Evolutionary conservation across 2,113 vertebrate species (phyloP).

Genomic region (Passer domesticus): DNA sequence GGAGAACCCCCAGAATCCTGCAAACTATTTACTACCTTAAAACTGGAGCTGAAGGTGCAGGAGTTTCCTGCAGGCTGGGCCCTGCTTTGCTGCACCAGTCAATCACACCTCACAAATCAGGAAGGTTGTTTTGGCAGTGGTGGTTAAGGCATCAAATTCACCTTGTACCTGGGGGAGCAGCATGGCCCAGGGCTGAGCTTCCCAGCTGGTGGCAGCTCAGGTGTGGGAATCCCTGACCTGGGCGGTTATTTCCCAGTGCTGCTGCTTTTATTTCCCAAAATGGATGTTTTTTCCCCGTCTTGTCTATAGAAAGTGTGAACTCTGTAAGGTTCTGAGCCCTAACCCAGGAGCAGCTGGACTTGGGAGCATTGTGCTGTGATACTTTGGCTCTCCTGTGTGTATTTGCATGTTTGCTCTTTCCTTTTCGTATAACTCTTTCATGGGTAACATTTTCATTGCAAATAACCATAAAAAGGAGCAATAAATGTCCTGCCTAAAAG

Average conservation of each 20-base stretch:
- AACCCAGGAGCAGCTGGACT: too few relatives aligned
- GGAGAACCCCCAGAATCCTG: neutral
- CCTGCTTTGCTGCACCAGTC: neutral
- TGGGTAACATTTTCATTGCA: neutral
- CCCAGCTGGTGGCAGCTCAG: neutral
- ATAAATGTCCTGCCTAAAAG: neutral
- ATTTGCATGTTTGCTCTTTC: neutral
- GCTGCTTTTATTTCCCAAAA: neutral
- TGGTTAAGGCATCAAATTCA: neutral
- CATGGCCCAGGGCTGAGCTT: neutral
- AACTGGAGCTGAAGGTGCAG: neutral
- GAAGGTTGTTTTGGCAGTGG: neutral
- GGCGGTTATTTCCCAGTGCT: neutral
- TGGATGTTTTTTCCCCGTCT: rapidly evolving
- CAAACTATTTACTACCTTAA: neutral
- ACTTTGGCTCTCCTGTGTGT: neutral
- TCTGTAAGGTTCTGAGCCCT: neutral
- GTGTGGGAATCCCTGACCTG: neutral
- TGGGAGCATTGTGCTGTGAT: neutral
- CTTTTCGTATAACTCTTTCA: neutral
- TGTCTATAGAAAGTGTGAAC: neutral
- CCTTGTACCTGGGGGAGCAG: neutral
- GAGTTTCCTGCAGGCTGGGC: neutral
- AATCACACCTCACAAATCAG: neutral
- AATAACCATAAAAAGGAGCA: neutral